phyloP scores from a whole-genome alignment of 1,140 invertebrate species.

The Sinonovacula constricta region DNA sequence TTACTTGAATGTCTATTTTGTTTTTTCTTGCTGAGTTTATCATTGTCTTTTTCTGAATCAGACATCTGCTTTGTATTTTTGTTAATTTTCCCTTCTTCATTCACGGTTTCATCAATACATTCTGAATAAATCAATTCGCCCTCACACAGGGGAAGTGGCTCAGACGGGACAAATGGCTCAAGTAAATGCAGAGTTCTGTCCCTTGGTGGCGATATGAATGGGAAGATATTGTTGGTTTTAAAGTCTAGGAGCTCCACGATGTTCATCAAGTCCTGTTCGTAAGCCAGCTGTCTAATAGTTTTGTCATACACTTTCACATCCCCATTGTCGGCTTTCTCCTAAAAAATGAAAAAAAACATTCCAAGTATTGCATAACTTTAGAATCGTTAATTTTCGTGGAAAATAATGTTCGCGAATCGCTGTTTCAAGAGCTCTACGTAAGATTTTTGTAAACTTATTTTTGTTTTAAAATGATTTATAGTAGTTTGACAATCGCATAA shows the following conservation, averaged over 20 bases:
- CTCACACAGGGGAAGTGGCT: constrained; percentile 15
- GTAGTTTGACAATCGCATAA: neutral
- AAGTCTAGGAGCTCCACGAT: constrained; percentile 73
- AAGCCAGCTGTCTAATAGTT: constrained; percentile 72
- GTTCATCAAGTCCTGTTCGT: constrained; percentile 63
- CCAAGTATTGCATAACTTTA: neutral
- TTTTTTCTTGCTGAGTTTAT: neutral
- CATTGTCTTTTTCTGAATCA: constrained; percentile 1
- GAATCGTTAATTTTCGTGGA: too few relatives aligned
- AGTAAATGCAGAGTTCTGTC: constrained; percentile 48
- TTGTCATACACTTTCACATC: constrained; percentile 56
- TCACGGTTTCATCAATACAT: neutral
- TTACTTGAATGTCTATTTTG: too few relatives aligned
- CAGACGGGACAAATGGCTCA: constrained; percentile 44
- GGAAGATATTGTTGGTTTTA: constrained; percentile 61
- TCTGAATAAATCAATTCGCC: neutral
- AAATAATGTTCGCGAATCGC: neutral
- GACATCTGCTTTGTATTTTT: neutral
- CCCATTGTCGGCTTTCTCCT: constrained; percentile 41
- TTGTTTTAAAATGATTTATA: neutral
- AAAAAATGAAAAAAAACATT: constrained; percentile 8
- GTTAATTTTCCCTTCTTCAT: neutral
- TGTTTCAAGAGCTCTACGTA: constrained; percentile 6
- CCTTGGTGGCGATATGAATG: constrained; percentile 57
- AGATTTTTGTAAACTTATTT: neutral